Conservation (phyloP, 2,888 invertebrate species). For the Catocala sponsa region DNA sequence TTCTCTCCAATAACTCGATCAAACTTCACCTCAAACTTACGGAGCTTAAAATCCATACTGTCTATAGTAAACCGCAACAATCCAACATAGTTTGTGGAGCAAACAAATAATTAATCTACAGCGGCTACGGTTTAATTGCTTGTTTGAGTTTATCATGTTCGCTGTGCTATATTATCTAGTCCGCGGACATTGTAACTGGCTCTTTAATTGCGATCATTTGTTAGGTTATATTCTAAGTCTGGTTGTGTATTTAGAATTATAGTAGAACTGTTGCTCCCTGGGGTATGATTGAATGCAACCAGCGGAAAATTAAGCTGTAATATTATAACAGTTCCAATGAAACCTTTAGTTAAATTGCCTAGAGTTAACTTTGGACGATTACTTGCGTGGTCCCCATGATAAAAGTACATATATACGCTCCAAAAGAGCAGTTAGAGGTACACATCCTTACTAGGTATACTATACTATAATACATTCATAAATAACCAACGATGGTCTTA, state of each 20-base stretch:
- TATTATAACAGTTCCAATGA: too few species aligned
- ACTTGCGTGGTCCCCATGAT: too few species aligned
- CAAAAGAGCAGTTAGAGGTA: too few species aligned
- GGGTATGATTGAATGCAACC: neutral
- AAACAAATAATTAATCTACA: constrained; percentile 84
- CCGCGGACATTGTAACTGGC: constrained; percentile 15
- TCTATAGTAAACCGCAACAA: constrained; percentile 51
- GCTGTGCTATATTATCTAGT: constrained; percentile 46
- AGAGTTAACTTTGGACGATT: too few species aligned
- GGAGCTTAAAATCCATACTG: constrained; percentile 43
- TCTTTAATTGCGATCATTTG: constrained; percentile 9
- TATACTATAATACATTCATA: too few species aligned
- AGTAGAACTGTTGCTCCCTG: neutral
- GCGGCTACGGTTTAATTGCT: constrained; percentile 82
- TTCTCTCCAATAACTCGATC: constrained; percentile 31
- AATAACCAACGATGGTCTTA: too few species aligned
- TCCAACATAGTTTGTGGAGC: constrained; percentile 72
- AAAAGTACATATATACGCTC: too few species aligned
- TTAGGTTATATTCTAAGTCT: constrained; percentile 9
- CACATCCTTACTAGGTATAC: too few species aligned
- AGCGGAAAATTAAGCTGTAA: too few species aligned
- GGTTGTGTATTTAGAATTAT: neutral
- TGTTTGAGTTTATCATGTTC: constrained; percentile 77
- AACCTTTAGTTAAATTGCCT: too few species aligned
- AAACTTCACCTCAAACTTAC: constrained; percentile 24